Percentiles rank a stretch among this genome's conserved stretches.
Conservation (phyloP, 2,113 vertebrate genomes). For the Calidris pygmaea region DNA sequence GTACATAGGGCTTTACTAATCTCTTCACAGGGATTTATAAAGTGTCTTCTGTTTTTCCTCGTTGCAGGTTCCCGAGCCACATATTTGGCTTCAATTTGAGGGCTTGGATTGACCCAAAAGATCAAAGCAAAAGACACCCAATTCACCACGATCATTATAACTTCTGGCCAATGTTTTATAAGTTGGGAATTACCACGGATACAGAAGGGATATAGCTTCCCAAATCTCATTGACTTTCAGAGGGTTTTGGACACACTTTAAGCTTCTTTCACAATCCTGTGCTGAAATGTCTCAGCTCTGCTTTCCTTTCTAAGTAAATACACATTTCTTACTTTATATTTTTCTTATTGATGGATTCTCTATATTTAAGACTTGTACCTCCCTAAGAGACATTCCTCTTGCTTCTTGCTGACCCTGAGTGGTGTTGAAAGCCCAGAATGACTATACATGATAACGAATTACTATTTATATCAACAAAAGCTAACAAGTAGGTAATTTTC, state of each 20-base stretch:
- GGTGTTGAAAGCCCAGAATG: neutral
- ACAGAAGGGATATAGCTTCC: neutral
- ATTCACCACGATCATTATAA: neutral
- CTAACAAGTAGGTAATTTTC: neutral
- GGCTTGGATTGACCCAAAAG: neutral
- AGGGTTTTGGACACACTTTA: neutral
- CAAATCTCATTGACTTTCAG: conserved; percentile 1
- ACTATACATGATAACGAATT: neutral
- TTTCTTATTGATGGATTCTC: neutral
- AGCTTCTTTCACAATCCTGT: neutral
- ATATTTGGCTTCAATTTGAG: neutral
- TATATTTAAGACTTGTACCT: neutral
- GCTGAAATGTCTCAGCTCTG: neutral
- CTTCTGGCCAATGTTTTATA: neutral
- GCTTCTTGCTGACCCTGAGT: neutral
- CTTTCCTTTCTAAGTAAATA: neutral
- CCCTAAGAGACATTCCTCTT: neutral
- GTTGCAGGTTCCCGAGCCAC: neutral
- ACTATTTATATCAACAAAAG: neutral
- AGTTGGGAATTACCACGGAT: neutral
- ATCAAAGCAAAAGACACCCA: conserved; percentile 14
- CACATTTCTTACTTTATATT: neutral
- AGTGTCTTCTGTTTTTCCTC: neutral
- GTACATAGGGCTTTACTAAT: neutral
- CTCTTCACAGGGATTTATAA: neutral